Conservation (phyloP, 2,888 invertebrate species). For the Pristionchus fissidentatus region DNA sequence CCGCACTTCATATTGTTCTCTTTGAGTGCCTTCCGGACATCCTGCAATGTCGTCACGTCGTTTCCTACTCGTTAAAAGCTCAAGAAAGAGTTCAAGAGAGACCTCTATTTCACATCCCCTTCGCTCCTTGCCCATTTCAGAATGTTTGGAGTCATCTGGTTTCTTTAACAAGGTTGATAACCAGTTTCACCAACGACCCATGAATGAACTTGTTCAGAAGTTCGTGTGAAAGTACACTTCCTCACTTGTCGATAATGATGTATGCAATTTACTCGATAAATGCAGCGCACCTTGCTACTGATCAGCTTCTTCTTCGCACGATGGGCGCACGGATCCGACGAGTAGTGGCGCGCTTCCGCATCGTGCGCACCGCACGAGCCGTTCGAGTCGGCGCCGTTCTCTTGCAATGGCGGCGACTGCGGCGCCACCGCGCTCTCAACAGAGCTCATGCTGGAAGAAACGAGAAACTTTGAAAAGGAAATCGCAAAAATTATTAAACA, state of each 20-base stretch:
- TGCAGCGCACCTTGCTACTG: slow-evolving; percentile 48
- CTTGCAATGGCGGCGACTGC: neutral
- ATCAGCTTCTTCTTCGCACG: slow-evolving; percentile 48
- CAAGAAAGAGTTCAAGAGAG: neutral
- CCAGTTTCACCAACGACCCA: too few species aligned
- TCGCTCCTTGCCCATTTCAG: too few species aligned
- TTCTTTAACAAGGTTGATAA: too few species aligned
- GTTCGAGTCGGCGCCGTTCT: neutral
- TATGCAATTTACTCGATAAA: too few species aligned
- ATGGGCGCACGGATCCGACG: slow-evolving; percentile 46
- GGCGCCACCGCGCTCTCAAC: neutral
- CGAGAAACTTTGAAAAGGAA: too few species aligned
- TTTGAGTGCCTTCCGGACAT: neutral
- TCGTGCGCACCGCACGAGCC: neutral
- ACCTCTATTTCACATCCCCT: neutral
- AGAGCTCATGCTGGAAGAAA: neutral
- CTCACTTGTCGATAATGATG: too few species aligned
- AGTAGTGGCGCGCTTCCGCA: neutral
- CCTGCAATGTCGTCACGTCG: neutral
- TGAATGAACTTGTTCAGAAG: too few species aligned
- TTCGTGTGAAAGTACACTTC: too few species aligned
- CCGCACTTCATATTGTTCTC: slow-evolving; percentile 20
- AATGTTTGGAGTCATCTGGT: too few species aligned
- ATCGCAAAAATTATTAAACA: too few species aligned
- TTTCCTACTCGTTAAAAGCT: slow-evolving; percentile 12